Evolutionary conservation across 2,888 invertebrate species (phyloP), one percentile per base, ranked within the genome.

Genomic region (Drosophila birchii): DNA sequence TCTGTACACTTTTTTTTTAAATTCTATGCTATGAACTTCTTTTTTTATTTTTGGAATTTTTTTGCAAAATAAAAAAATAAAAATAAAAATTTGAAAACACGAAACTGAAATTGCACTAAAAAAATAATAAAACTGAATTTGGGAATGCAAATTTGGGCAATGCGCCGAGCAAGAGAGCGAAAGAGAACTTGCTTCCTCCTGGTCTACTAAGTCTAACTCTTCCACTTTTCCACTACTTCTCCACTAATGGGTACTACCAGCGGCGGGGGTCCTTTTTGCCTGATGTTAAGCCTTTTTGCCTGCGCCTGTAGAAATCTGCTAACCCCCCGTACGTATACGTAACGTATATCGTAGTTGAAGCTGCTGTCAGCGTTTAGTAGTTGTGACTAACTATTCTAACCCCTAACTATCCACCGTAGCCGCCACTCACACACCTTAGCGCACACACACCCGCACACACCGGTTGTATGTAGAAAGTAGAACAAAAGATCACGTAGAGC

Each of bases 51-150:
- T 59, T 55, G 56, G 43, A 49, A 43, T 34, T 73, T 32, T 69
- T 69, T 70, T 55, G 67, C 55, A 68, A 68, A 68, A 68, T 68
- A 68, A 68, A 68, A 68, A 68, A 56, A 68, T 29, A 55, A 68
- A 66, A 5, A 18, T 0, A 67, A 64, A 36, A 44, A 26, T 26
- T 5, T 26, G 26, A 26, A 26, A 45, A 34, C 41, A 68, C 67
- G 14, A 64, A 64, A 39, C 32, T 34, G 47, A 63, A 34, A 47
- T 32, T 39, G 64, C 64, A 66, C 67, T 36, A 41, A n/a, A 60
- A 38, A 32, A 44, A 26, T 36, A 34, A 26, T 29, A 59, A 43
- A 43, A 58, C 41, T 38, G 54, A 18, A 43, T 29, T 29, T 64
- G 64, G 64, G 64, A 66, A 36, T 66, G 36, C 49, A 43, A 51